A percentile compares a stretch with the other conserved stretches of the same genome.
Evolutionary conservation across 2,888 invertebrate genomes (phyloP).

Genomic region (Panorpa germanica): DNA sequence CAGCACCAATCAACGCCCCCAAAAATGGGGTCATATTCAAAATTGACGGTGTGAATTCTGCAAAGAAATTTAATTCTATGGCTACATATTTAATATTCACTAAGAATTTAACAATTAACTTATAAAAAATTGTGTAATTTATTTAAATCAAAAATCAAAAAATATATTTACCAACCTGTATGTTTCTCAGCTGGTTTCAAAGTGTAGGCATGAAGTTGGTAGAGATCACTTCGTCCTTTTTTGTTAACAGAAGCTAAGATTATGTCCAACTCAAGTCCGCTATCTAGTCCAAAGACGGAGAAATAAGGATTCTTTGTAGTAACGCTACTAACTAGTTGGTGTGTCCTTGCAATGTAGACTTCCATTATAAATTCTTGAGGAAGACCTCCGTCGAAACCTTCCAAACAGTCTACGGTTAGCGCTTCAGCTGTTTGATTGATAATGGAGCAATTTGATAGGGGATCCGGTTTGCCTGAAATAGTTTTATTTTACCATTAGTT

Average conservation of each 20-base stretch:
- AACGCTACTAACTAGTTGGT: constrained; percentile 31
- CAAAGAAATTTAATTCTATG: no score
- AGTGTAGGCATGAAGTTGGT: constrained; percentile 34
- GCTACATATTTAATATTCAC: no score
- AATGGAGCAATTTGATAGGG: constrained; percentile 51
- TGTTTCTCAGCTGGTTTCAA: constrained; percentile 40
- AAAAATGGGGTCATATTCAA: constrained; percentile 33
- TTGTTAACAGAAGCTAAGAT: constrained; percentile 38
- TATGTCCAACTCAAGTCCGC: constrained; percentile 37
- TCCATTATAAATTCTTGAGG: constrained; percentile 56
- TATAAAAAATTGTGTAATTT: no score
- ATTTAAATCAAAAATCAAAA: no score
- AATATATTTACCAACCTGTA: no score
- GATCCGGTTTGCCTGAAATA: constrained; percentile 51
- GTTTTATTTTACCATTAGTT: no score
- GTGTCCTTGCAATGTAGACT: constrained; percentile 33
- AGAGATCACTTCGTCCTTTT: constrained; percentile 38
- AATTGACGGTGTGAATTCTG: constrained; percentile 25
- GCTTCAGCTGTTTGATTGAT: constrained; percentile 55
- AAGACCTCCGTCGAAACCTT: constrained; percentile 60
- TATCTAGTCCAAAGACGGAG: constrained; percentile 34
- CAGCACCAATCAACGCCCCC: constrained; percentile 30
- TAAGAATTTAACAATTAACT: no score
- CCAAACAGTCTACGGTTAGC: constrained; percentile 49
- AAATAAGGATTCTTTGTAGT: constrained; percentile 34